Conservation (phyloP, 2,113 vertebrate species). For the Melospiza georgiana region DNA sequence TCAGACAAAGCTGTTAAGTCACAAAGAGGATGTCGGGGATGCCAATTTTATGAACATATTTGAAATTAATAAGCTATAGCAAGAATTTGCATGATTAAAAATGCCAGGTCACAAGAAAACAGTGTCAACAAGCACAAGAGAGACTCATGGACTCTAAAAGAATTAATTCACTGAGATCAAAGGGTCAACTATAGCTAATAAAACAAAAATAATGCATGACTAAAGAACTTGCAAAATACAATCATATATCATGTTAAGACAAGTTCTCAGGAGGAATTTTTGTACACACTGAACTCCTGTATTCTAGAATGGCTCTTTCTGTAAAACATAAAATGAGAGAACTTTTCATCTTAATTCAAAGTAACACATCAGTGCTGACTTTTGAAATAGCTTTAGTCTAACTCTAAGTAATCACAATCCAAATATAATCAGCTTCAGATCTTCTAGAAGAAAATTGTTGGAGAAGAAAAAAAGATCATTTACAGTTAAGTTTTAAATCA, state of each 20-base stretch:
- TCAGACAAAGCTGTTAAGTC: not conserved
- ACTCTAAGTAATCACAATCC: not conserved
- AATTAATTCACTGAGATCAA: conserved; percentile 11
- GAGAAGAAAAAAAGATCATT: not conserved
- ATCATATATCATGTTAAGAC: not conserved
- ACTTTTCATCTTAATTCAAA: not conserved
- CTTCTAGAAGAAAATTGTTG: not conserved
- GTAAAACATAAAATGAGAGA: not conserved
- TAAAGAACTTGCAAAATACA: conserved; percentile 15
- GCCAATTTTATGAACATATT: not conserved
- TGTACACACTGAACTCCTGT: not conserved
- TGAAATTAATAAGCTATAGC: not conserved
- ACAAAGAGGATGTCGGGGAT: not conserved
- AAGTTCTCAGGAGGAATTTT: conserved; percentile 7
- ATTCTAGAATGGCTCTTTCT: not conserved
- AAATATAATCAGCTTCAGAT: not conserved
- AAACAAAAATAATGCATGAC: conserved; percentile 14
- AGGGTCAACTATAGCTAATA: not conserved
- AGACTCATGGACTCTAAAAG: not conserved
- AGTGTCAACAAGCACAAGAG: not conserved
- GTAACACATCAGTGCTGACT: not conserved
- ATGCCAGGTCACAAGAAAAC: not conserved
- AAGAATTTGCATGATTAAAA: conserved; percentile 3
- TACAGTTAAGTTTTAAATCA: not conserved
- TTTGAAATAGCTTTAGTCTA: not conserved